phyloP scores from a whole-genome alignment of 2,888 invertebrate genomes.

The Hirtodrosophila histrioides region DNA sequence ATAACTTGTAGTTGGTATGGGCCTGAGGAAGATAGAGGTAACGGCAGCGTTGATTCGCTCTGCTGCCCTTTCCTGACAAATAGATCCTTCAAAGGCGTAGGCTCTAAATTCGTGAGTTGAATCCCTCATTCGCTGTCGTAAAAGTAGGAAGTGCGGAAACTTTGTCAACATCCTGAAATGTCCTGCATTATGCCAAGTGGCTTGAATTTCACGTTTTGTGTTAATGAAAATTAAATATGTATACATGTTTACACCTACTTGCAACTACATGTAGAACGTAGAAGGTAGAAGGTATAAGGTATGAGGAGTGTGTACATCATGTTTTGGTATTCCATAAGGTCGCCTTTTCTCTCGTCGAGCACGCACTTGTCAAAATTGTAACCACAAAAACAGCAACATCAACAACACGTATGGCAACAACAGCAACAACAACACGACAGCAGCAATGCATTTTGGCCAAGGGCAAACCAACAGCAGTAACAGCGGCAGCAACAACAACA shows the following conservation, averaged over 20 bases:
- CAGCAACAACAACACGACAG: constrained; percentile 27
- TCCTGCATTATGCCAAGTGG: constrained; percentile 26
- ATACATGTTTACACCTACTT: constrained; percentile 32
- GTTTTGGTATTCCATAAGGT: constrained; percentile 42
- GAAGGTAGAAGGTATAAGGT: background rate
- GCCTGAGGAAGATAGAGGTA: too few species aligned
- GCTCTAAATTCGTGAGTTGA: too few species aligned
- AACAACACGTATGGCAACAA: constrained; percentile 39
- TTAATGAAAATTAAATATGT: constrained; percentile 56
- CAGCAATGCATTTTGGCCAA: constrained; percentile 60
- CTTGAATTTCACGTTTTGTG: constrained; percentile 20
- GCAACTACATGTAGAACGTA: constrained; percentile 2
- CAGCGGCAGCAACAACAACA: constrained; percentile 35
- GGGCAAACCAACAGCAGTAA: constrained; percentile 47
- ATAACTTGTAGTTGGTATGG: too few species aligned
- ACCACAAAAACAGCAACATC: constrained; percentile 61
- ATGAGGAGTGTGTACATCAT: constrained; percentile 3
- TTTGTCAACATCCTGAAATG: background rate
- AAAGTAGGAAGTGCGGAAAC: background rate
- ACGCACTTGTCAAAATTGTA: constrained; percentile 72
- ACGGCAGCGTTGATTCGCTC: too few species aligned
- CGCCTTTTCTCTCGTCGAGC: constrained; percentile 22
- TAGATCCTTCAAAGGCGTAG: too few species aligned
- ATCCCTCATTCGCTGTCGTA: too few species aligned
- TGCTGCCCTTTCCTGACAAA: too few species aligned